Conservation (phyloP, 1,140 invertebrate species). For the Drosophila albomicans region DNA sequence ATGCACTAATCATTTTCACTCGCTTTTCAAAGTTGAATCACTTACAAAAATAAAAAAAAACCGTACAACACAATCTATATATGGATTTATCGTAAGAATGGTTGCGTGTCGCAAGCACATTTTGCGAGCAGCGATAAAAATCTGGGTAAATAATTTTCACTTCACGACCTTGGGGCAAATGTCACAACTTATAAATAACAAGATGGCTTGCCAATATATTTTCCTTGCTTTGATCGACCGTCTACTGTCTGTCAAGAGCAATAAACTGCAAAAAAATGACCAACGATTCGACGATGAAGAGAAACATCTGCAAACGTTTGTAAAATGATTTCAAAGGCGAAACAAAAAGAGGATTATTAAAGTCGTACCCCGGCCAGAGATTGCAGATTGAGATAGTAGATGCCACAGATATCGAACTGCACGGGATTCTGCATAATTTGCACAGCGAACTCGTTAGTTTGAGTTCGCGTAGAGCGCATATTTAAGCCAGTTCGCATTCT, state of each 20-base stretch:
- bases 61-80: not conserved
- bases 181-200: slow-evolving; percentile 7
- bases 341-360: not conserved
- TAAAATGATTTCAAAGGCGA: not conserved
- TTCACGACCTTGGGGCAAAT: not conserved
- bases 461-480: not conserved
- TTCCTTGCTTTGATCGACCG: not conserved
- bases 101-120: not conserved
- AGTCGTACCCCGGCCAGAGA: slow-evolving; percentile 49
- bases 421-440: slow-evolving; percentile 72
- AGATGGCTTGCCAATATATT: not conserved
- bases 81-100: not conserved
- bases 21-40: not conserved
- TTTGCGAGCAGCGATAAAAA: not conserved
- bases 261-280: slow-evolving; percentile 71
- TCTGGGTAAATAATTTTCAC: not conserved
- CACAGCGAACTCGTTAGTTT: slow-evolving; percentile 58
- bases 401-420: slow-evolving; percentile 60
- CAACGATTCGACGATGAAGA: slow-evolving; percentile 67
- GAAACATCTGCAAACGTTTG: slow-evolving; percentile 52
- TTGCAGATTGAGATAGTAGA: slow-evolving; percentile 64
- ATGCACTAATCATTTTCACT: no score
- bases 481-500: not conserved
- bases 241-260: slow-evolving; percentile 34
- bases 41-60: not conserved